A percentile compares a stretch with the other conserved stretches of the same genome.
Evolutionary conservation across 2,113 vertebrate species (phyloP).

Genomic region (Ceyx cyanopectus): DNA sequence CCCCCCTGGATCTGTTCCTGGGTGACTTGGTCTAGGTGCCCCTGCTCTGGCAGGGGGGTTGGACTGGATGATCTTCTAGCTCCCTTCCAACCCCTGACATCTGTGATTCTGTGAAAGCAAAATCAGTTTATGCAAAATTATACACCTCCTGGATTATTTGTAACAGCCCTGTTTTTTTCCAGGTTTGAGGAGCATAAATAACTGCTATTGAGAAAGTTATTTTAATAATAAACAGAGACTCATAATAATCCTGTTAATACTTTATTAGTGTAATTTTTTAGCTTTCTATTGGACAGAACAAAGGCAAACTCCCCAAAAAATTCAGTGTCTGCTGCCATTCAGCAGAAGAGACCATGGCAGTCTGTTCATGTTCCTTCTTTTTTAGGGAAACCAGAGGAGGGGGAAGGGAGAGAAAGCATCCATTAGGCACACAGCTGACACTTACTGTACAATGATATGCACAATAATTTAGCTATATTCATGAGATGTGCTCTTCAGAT

Average conservation of each 20-base stretch:
- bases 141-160: too few species aligned
- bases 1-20: too few species aligned
- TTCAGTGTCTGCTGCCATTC: conserved; percentile 84
- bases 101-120: not conserved
- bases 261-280: conserved; percentile 97
- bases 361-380: conserved; percentile 80
- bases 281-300: conserved; percentile 90
- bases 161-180: not conserved
- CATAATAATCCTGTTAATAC: conserved; percentile 85
- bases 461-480: conserved; percentile 87
- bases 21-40: too few species aligned
- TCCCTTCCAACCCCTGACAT: too few species aligned
- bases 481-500: conserved; percentile 82
- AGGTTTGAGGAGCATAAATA: fast-evolving
- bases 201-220: not conserved
- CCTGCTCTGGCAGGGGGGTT: too few species aligned
- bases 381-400: conserved; percentile 43
- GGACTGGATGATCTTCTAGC: too few species aligned
- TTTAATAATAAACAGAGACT: conserved; percentile 37
- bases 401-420: conserved; percentile 80
- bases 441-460: conserved; percentile 95
- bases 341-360: conserved; percentile 87
- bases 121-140: not conserved
- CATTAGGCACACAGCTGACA: conserved; percentile 97
- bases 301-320: conserved; percentile 81